Evolutionary conservation across 37 sponge, comb jelly and placozoan genomes (phyloP).

Genomic region (Cladorhizidae sp.): DNA sequence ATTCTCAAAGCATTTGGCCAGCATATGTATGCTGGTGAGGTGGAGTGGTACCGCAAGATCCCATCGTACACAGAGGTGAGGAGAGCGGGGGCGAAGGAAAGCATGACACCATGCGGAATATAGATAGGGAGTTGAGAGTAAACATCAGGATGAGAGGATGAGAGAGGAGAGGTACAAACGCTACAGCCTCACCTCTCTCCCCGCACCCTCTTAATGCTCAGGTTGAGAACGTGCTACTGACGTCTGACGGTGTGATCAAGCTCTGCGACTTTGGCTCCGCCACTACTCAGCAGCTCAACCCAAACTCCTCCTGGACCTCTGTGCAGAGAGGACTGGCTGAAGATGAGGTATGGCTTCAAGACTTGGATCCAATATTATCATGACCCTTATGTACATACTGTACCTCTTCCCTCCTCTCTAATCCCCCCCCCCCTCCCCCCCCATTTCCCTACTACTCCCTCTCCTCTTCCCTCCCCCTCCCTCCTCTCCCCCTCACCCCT

Average conservation of each 20-base stretch:
- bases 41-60: too few species aligned
- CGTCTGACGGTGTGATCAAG: constrained; percentile 62
- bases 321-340: constrained; percentile 83
- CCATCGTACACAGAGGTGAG: too few species aligned
- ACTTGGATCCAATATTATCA: too few species aligned
- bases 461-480: not conserved
- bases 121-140: too few species aligned
- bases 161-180: too few species aligned
- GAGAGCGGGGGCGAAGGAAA: too few species aligned
- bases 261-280: constrained; percentile 99
- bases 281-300: constrained; percentile 70
- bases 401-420: too few species aligned
- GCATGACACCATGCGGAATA: too few species aligned
- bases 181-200: not conserved
- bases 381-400: too few species aligned
- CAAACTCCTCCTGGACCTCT: constrained; percentile 81
- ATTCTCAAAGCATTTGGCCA: not conserved
- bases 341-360: constrained; percentile 81
- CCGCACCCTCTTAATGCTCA: constrained; percentile 16
- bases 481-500: not conserved
- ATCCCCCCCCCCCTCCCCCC: not conserved
- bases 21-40: not conserved
- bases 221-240: constrained; percentile 93
- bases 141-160: too few species aligned
- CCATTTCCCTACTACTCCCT: too few species aligned